These are phyloP conservation scores for Mystacides longicornis DNA, from an alignment of 2,888 invertebrate species.

Conservation along the genomic window DNA sequence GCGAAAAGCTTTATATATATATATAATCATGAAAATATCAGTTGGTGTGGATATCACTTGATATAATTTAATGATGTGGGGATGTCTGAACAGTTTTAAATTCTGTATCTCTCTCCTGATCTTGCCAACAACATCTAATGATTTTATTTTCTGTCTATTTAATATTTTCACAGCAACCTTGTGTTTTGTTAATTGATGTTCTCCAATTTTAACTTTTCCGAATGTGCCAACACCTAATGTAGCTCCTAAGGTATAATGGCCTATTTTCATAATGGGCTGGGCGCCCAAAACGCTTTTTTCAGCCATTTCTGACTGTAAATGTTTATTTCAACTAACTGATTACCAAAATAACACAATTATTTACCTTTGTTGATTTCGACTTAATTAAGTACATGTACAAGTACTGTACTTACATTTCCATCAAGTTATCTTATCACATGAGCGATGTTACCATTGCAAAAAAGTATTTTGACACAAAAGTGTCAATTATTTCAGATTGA, in stretches of 20 bases:
- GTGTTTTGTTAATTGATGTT: conserved; percentile 94
- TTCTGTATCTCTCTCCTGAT: conserved; percentile 98
- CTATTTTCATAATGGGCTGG: conserved; percentile 89
- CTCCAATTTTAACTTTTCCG: conserved; percentile 99
- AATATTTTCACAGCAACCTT: conserved; percentile 98
- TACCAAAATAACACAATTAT: too few species aligned
- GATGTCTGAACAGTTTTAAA: conserved; percentile 97
- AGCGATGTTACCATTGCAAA: too few species aligned
- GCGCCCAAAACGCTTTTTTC: conserved; percentile 27
- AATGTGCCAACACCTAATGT: conserved; percentile 95
- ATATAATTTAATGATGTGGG: conserved; percentile 97
- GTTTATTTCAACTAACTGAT: not conserved
- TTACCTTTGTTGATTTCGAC: too few species aligned
- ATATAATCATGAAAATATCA: conserved; percentile 99
- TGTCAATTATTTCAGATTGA: too few species aligned
- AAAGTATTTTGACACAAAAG: too few species aligned
- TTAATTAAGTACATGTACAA: too few species aligned
- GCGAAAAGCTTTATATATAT: too few species aligned
- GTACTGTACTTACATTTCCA: too few species aligned
- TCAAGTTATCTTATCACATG: too few species aligned
- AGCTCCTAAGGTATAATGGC: conserved; percentile 89
- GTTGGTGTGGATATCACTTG: conserved; percentile 96
- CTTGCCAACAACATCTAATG: conserved; percentile 98
- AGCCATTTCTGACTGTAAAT: conserved; percentile 10
- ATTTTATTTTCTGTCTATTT: conserved; percentile 98